Evolutionary conservation across 2,113 vertebrate species (phyloP), one percentile per base, ranked within the genome.

Genomic region (Oxygymnocypris stewartii): DNA sequence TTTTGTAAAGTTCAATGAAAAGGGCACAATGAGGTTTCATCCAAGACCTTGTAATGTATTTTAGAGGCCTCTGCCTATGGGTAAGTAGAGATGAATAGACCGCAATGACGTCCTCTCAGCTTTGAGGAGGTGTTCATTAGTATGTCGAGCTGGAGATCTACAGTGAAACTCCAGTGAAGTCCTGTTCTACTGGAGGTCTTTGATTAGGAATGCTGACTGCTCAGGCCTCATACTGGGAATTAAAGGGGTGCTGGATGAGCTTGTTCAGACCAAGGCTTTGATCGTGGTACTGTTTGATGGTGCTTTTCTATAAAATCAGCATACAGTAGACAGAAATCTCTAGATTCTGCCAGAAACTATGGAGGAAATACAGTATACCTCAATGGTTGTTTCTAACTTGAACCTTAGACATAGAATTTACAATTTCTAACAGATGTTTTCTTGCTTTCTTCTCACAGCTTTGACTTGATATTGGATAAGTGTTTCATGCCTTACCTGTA

Each of bases 401-500:
- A 28, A 65, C 40, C n/a, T n/a, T 37, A 42, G 79, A 14, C 2
- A 16, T 20, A 61, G 47, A 84, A 35, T 69, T 35, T 16, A 37
- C 4, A 73, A 2, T 37, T 40, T 73, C 67, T 10, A 18, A 35
- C 67, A 37, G 65, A 40, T 37, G 67, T 18, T 71, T 71, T 37
- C 67, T 20, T 71, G 67, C 16, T n/a, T 11, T 73, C 1, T 40
- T 40, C 69, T 7, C 10, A 35, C 59, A 75, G 12, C 59, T 49
- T 67, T 79, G 87, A 40, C 47, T 76, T 31, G 74, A 31, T 6
- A 20, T 20, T 77, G 25, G 23, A 16, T 44, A 42, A 0, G 37
- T 7, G 18, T 78, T 61, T 71, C 47, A 63, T 10, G 47, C 79
- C 44, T 65, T 91, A 98, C 97, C 96, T 99, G 97, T 3, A 95